Conservation (phyloP, 1,140 invertebrate genomes). For the Arion vulgaris region DNA sequence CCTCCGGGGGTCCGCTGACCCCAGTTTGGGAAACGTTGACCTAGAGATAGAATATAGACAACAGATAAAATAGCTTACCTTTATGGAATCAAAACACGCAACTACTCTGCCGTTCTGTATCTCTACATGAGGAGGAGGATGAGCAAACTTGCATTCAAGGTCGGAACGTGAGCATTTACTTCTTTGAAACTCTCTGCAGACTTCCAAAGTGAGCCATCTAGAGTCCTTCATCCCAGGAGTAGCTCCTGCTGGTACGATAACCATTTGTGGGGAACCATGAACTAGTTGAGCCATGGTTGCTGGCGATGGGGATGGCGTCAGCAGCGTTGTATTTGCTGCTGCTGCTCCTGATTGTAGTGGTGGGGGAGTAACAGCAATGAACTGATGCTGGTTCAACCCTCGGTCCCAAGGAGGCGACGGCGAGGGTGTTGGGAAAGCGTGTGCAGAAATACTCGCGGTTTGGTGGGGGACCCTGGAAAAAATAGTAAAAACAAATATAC, state of each 20-base stretch:
- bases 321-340: slow-evolving; percentile 7
- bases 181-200: slow-evolving; percentile 99
- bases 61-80: too few species aligned
- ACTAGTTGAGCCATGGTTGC: slow-evolving; percentile 89
- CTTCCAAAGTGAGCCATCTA: slow-evolving; percentile 99
- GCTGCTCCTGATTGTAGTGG: neutral
- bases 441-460: slow-evolving; percentile 34
- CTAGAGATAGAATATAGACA: too few species aligned
- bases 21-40: too few species aligned
- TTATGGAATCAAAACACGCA: slow-evolving; percentile 99
- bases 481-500: neutral
- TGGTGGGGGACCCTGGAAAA: slow-evolving; percentile 23
- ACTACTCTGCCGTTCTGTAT: slow-evolving; percentile 99
- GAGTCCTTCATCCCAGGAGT: slow-evolving; percentile 94
- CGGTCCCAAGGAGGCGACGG: slow-evolving; percentile 37
- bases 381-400: slow-evolving; percentile 11
- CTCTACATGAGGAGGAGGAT: slow-evolving; percentile 98
- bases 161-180: slow-evolving; percentile 99
- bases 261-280: slow-evolving; percentile 60
- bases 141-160: slow-evolving; percentile 99
- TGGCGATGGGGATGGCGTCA: slow-evolving; percentile 3
- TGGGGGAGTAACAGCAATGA: slow-evolving; percentile 11
- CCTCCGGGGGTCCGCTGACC: too few species aligned
- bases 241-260: slow-evolving; percentile 51
- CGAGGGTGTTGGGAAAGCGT: slow-evolving; percentile 30